Percentiles rank a stretch among this genome's conserved stretches.
Evolutionary conservation across 2,888 invertebrate genomes (phyloP).

Genomic region (Octonoba sinensis): DNA sequence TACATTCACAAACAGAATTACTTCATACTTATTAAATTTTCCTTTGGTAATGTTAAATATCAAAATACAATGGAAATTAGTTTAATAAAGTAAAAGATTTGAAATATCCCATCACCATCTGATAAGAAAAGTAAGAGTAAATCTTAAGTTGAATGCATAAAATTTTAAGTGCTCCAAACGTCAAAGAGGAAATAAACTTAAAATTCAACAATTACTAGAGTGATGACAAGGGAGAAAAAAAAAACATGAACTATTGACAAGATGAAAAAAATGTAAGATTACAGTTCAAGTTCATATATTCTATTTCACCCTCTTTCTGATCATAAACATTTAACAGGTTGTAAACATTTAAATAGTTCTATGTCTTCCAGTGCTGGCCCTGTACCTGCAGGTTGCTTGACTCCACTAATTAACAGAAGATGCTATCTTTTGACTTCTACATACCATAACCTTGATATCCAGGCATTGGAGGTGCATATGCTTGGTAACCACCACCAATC

Average conservation of each 20-base stretch:
- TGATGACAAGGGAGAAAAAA: slow-evolving; percentile 22
- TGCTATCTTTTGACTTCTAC: slow-evolving; percentile 69
- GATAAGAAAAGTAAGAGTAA: slow-evolving; percentile 7
- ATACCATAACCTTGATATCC: slow-evolving; percentile 79
- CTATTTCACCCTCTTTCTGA: slow-evolving; percentile 29
- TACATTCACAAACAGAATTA: slow-evolving; percentile 17
- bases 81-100: slow-evolving; percentile 1
- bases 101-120: slow-evolving; percentile 14
- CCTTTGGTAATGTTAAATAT: slow-evolving; percentile 41
- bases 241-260: slow-evolving; percentile 61
- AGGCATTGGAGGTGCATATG: slow-evolving; percentile 72
- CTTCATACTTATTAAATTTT: slow-evolving; percentile 4
- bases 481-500: slow-evolving; percentile 77
- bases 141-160: slow-evolving; percentile 24
- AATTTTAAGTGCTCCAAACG: slow-evolving; percentile 51
- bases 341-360: slow-evolving; percentile 62
- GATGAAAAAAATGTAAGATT: slow-evolving; percentile 53
- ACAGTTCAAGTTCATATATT: slow-evolving; percentile 47
- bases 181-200: slow-evolving; percentile 19
- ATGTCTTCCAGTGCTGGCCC: slow-evolving; percentile 52
- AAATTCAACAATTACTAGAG: slow-evolving; percentile 44
- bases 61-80: not conserved
- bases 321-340: slow-evolving; percentile 62
- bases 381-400: slow-evolving; percentile 61
- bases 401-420: slow-evolving; percentile 56